Evolutionary conservation across 2,888 invertebrate species (phyloP), one percentile per base, ranked within the genome.

Genomic region (Keiferia lycopersicella): DNA sequence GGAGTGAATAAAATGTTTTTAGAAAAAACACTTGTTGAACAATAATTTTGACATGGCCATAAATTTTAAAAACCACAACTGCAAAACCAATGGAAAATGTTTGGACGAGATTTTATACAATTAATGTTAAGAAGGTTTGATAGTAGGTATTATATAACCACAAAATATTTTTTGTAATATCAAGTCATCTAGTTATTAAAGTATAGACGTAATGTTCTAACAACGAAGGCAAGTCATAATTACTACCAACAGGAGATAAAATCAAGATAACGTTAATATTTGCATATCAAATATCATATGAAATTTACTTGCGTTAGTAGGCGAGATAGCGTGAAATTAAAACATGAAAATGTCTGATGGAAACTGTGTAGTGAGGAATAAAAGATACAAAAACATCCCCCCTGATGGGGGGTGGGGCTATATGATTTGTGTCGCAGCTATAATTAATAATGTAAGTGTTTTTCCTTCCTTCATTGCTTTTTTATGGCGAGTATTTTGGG

Each of bases 391-490:
- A 66, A 62, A 78, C 0, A 81, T 84, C 20, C 74, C 94, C 0
- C 94, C 94, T 0, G 94, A 95, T 66, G 95, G 95, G 1, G 95
- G 95, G 0, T 95, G 94, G 94, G 95, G 95, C 0, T 95, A 94
- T 83, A 78, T 94, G 71, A 93, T 95, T 63, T 92, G 93, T n/a
- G 53, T 94, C 0, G 93, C 94, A 2, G 90, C 93, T 63, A 89
- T 93, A 66, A 74, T 95, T 14, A 92, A 92, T 72, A 92, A 92
- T 76, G 95, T 95, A 85, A 93, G 94, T 93, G 41, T 22, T 64
- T 45, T 67, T 22, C 56, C 10, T 59, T 18, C 53, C 22, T 39
- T 51, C 39, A 50, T 50, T 51, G 61, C 50, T n/a, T 14, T 50
- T 51, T 50, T 50, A 61, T 30, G 60, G 12, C 16, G 41, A 14